A percentile compares a stretch with the other conserved stretches of the same genome.
Conservation (phyloP, 2,888 invertebrate genomes). For the Megastigmus dorsalis region DNA sequence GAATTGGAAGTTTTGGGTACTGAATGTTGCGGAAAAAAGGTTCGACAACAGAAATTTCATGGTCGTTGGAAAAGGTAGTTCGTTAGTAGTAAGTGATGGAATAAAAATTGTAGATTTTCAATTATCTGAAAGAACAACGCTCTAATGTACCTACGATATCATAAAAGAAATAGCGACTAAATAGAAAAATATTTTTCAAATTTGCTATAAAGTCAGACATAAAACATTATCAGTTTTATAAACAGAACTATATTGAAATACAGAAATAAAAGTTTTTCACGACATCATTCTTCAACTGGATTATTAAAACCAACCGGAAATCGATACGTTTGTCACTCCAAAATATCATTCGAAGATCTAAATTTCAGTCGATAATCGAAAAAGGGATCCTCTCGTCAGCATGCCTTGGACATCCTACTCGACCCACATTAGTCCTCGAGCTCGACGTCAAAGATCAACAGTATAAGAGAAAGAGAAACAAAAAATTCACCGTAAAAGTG, state of each 20-base stretch:
- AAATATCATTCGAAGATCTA: background rate
- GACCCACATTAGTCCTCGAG: conserved; percentile 5
- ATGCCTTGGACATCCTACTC: background rate
- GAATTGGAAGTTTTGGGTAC: background rate
- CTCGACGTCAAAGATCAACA: no score
- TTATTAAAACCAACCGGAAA: background rate
- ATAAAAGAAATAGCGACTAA: no score
- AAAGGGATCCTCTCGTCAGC: conserved; percentile 3
- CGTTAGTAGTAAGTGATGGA: no score
- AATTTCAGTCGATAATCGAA: conserved; percentile 34
- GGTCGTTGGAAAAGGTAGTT: background rate
- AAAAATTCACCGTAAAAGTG: conserved; percentile 47
- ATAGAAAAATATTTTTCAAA: background rate
- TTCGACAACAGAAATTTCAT: background rate
- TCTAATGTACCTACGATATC: no score
- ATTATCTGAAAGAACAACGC: no score
- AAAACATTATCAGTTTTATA: no score
- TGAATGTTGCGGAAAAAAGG: background rate
- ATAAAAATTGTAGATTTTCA: no score
- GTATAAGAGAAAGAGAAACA: background rate
- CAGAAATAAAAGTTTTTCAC: no score
- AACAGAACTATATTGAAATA: background rate
- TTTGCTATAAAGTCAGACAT: no score
- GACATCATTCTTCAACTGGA: no score
- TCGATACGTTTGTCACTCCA: background rate